Base-by-base conservation (phyloP, 2,113 vertebrate genomes). In the Dromas ardeola region DNA sequence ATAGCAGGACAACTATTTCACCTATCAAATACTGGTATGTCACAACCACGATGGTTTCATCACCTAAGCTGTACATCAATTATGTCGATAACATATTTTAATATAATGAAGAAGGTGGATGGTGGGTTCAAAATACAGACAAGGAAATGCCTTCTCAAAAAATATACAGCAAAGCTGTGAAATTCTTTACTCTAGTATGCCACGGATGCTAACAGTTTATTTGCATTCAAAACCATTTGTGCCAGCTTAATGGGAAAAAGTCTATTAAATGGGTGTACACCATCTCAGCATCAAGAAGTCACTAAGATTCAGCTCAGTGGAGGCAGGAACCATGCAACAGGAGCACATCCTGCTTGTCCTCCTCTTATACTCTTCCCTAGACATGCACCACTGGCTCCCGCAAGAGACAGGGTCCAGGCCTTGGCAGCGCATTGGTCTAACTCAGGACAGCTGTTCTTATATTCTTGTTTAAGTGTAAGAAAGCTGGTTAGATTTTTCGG, bases 311-410 rank as follows among this genome's bases (percentile, higher is more conserved):
- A 61, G 17, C 8, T 32, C n/a, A 59, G 6, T 32, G 29, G 26
- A 80, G 49, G 10, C 12, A 71, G 9, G 13, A 11, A 23, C 19
- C 2, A 13, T 5, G 10, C 8, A 77, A 25, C 2, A 26, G 13
- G 15, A 47, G 0, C 0, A 0, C 6, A 27, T 25, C 5, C 5
- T 81, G 10, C 22, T 38, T 55, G 6, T 11, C 11, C 5, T 79
- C 3, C 11, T 59, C 13, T 50, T 55, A 14, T 3, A 2, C 6
- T 40, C 15, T 74, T 52, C 34, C 10, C 12, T 34, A 67, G 42
- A 40, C 15, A 29, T 12, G 18, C 3, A 38, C 14, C 1, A 1
- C 15, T 36, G 38, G 8, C 16, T 79, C 3, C 32, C 59, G 15
- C 22, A 36, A 62, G 10, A 53, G 10, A 16, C 22, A 26, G 12